Evolutionary conservation across 92 coral and sea anemone species (phyloP).

Genomic region (Metridium senile): DNA sequence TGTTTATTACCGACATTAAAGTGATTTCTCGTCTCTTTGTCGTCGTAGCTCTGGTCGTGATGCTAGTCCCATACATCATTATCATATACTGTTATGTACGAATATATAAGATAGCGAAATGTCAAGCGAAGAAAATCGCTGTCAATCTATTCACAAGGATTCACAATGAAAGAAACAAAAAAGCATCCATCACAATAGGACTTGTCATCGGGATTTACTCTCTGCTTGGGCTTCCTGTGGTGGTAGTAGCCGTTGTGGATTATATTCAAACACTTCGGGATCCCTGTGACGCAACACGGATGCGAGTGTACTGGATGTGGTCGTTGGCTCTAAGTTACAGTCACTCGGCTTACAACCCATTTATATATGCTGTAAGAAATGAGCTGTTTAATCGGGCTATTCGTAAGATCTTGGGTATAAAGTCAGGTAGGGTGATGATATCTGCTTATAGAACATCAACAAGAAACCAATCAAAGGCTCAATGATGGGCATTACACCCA

Average conservation of each 20-base stretch:
- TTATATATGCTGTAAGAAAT: conserved; percentile 51
- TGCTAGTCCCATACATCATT: conserved; percentile 14
- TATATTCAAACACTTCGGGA: conserved; percentile 24
- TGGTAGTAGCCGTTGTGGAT: conserved; percentile 45
- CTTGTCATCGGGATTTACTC: conserved; percentile 48
- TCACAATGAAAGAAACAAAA: conserved; percentile 28
- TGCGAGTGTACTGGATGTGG: conserved; percentile 58
- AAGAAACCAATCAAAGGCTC: too few relatives aligned
- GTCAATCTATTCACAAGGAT: conserved; percentile 6
- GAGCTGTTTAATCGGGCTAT: conserved; percentile 42
- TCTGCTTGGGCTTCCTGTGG: conserved; percentile 58
- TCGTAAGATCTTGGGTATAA: conserved; percentile 19
- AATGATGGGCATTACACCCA: too few relatives aligned
- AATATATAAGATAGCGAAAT: conserved; percentile 24
- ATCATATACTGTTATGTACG: conserved; percentile 30
- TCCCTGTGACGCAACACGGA: conserved; percentile 4
- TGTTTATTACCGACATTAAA: conserved; percentile 23
- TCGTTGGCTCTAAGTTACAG: conserved; percentile 40
- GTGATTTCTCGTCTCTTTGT: conserved; percentile 12
- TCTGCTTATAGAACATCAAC: background rate
- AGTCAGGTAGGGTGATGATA: conserved; percentile 9
- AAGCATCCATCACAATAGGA: conserved; percentile 50
- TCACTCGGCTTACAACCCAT: conserved; percentile 59
- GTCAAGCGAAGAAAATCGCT: conserved; percentile 23
- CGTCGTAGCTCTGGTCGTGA: conserved; percentile 5